phyloP scores from a whole-genome alignment of 2,888 invertebrate species.

The Coelogynopora nodosa region DNA sequence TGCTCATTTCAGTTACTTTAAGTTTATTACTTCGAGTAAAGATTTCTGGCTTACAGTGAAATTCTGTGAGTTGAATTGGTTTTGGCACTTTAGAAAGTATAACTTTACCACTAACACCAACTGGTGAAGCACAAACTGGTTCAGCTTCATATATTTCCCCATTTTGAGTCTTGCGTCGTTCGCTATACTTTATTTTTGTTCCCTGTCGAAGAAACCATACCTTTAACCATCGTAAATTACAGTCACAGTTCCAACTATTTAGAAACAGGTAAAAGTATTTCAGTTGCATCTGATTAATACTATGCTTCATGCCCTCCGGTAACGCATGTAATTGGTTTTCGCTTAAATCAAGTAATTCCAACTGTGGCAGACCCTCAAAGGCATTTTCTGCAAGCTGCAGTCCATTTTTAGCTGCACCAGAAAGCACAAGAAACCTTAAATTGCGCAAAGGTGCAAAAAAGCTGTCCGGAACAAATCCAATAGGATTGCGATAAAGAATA shows the following conservation, averaged over 20 bases:
- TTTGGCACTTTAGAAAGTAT: background rate
- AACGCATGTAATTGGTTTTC: conserved; percentile 31
- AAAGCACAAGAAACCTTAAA: conserved; percentile 1
- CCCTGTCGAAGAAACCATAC: conserved; percentile 26
- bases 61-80: conserved; percentile 19
- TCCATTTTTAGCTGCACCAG: background rate
- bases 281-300: conserved; percentile 25
- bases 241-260: conserved; percentile 43
- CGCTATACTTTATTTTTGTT: conserved; percentile 37
- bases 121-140: background rate
- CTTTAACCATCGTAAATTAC: conserved; percentile 39
- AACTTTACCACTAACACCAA: background rate
- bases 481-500: conserved; percentile 38
- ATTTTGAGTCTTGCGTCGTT: background rate
- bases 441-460: conserved; percentile 18
- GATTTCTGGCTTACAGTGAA: conserved; percentile 36
- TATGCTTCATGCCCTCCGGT: background rate
- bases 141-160: background rate
- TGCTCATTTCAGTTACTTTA: background rate
- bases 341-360: conserved; percentile 33
- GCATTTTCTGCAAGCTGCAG: conserved; percentile 21
- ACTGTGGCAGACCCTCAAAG: conserved; percentile 14
- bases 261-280: conserved; percentile 14
- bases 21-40: background rate
- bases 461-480: conserved; percentile 21